Evolutionary conservation across 2,797 vertebrate species (phyloP), one percentile per base, ranked within the genome.

Genomic region (Sternarchorhynchus goeldii): DNA sequence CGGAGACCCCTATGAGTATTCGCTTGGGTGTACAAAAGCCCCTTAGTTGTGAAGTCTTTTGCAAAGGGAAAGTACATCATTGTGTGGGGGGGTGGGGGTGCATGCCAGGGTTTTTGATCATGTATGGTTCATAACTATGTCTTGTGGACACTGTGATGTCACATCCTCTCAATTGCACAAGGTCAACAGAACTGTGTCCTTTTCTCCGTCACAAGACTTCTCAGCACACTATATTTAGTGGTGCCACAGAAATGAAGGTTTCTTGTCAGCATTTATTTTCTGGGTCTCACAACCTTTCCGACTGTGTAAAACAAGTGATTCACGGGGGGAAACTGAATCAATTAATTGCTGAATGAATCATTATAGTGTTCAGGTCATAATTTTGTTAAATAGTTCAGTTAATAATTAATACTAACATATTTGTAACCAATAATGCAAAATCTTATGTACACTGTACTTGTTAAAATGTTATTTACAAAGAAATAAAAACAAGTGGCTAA

Each of bases 41-140:
- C 39, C 56, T 59, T 32, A 41, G 59, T 53, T 58, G 64, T 60
- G 73, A 12, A 68, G 59, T n/a, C 39, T 60, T 59, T 20, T 68
- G 10, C 1, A 73, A 50, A 59, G 34, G 73, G 79, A 50, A 76
- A 75, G 79, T 80, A 64, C 58, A 57, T 31, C 29, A 29, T 17
- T 12, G 5, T 78, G 58, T 21, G 67, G 10, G 39, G 21, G 56
- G 12, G 32, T 18, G 21, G 18, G 8, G 29, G 2, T 53, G 16
- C 31, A 2, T n/a, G 21, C 18, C 6, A 39, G 1, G 25, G 39
- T 5, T 6, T 56, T 29, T 56, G 29, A 34, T 17, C 66, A 55
- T 50, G 20, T 18, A 17, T 3, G 41, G 25, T 53, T 67, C n/a
- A 45, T 1, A 16, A 6, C 10, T 21, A 20, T 0, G 5, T n/a